These are phyloP conservation scores for Holcopasites calliopsidis DNA, from an alignment of 1,140 invertebrate genomes.

Conservation along the genomic window DNA sequence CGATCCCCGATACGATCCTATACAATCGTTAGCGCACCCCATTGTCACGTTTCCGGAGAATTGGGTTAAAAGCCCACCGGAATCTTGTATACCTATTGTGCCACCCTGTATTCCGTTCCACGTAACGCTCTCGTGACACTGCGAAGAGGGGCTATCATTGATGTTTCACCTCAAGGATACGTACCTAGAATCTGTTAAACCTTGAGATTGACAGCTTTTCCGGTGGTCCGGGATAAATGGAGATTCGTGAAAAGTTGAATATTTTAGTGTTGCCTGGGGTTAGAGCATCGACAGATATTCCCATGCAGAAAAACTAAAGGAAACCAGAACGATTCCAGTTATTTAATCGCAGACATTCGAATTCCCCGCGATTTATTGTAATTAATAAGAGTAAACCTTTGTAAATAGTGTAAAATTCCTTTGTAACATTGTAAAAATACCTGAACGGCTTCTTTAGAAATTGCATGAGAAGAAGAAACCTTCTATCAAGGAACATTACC, in stretches of 20 bases:
- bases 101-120: neutral
- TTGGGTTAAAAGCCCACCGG: slow-evolving; percentile 20
- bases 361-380: no score
- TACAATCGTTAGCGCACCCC: slow-evolving; percentile 9
- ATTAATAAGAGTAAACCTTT: no score
- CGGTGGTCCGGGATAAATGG: neutral
- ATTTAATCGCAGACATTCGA: no score
- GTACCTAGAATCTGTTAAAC: no score
- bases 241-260: neutral
- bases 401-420: no score
- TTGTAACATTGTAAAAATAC: no score
- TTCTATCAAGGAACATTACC: no score
- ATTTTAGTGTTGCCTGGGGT: neutral
- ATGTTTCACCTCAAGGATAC: neutral
- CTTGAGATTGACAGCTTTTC: neutral
- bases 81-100: slow-evolving; percentile 16
- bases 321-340: no score
- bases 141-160: neutral
- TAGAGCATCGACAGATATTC: neutral
- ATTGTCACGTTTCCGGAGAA: slow-evolving; percentile 1
- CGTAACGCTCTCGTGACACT: neutral
- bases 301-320: neutral
- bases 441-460: no score
- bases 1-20: slow-evolving; percentile 7
- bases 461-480: no score